Conservation (phyloP, 2,797 vertebrate species). For the Phoeniculus purpureus region DNA sequence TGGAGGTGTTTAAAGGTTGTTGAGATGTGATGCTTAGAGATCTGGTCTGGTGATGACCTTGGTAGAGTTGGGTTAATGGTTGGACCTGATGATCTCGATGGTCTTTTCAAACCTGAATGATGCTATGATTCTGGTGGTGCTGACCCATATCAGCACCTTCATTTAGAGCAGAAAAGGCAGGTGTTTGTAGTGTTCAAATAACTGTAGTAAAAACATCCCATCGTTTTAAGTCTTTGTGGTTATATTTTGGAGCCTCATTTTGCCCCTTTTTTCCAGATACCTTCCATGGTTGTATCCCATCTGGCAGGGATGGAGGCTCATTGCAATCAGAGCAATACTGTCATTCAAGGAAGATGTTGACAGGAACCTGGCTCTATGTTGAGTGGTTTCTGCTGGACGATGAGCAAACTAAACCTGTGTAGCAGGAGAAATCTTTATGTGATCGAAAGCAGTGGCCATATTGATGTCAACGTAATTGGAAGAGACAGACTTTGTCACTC, state of each 20-base stretch:
- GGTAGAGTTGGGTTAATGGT: too few species aligned
- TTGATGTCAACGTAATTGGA: background rate
- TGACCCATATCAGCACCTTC: background rate
- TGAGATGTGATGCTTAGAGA: too few species aligned
- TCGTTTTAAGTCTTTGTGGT: background rate
- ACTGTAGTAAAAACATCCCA: background rate
- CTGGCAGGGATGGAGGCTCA: background rate
- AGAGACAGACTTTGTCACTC: background rate
- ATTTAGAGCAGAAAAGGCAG: background rate
- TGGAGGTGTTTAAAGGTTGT: too few species aligned
- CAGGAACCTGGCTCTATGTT: background rate
- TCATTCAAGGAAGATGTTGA: background rate
- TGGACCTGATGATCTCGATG: too few species aligned
- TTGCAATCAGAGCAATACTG: background rate
- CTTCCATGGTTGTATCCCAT: background rate
- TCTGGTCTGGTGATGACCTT: too few species aligned
- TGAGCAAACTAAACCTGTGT: background rate
- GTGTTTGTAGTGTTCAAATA: background rate
- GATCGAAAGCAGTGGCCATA: rapidly evolving
- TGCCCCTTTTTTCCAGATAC: background rate
- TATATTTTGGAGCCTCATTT: background rate
- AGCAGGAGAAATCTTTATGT: background rate
- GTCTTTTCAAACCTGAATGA: too few species aligned
- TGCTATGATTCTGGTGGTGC: too few species aligned
- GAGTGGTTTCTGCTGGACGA: background rate